Base-by-base conservation (phyloP, 2,888 invertebrate genomes). In the Bursaphelenchus okinawaensis region DNA sequence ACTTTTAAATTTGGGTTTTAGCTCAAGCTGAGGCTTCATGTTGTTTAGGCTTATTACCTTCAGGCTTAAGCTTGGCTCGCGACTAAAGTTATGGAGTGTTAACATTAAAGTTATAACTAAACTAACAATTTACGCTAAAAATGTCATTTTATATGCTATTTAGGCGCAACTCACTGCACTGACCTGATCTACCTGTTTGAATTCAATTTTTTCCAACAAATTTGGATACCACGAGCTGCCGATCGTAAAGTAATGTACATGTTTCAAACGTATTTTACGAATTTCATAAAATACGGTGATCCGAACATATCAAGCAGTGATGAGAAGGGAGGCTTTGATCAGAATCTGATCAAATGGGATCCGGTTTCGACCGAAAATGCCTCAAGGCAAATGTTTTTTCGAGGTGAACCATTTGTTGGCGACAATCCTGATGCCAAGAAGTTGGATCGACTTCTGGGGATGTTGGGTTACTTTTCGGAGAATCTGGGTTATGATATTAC, bases 141-240 rank as follows among this genome's bases (percentile, higher is more conserved):
- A n/a, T n/a, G n/a, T n/a, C n/a, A n/a, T n/a, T n/a, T n/a, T n/a
- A n/a, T n/a, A n/a, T n/a, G 8, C 23, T 52, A 59, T 56, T 22
- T n/a, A 61, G 73, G 65, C 19, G 70, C 73, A 1, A 75, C 76
- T 7, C 76, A 80, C 63, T 74, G 79, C 62, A 77, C 75, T 7
- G 80, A 80, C 73, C 12, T 78, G 73, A 56, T 56, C 6, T 80
- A 77, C 56, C 57, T 79, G 19, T 80, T 80, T 59, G 78, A 77
- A 2, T 71, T 73, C 0, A 76, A 78, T 16, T 75, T 79, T 24
- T 72, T 75, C 51, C 71, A 80, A 7, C 69, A 73, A 55, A 73
- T 75, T 9, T 80, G 72, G 65, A 64, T 68, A 28, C 69, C 72
- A 56, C 79, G 70, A 28, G 69, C 70, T n/a, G 56, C 65, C 0